Base-by-base conservation (phyloP, 2,797 vertebrate species). In the Pogoniulus pusillus region DNA sequence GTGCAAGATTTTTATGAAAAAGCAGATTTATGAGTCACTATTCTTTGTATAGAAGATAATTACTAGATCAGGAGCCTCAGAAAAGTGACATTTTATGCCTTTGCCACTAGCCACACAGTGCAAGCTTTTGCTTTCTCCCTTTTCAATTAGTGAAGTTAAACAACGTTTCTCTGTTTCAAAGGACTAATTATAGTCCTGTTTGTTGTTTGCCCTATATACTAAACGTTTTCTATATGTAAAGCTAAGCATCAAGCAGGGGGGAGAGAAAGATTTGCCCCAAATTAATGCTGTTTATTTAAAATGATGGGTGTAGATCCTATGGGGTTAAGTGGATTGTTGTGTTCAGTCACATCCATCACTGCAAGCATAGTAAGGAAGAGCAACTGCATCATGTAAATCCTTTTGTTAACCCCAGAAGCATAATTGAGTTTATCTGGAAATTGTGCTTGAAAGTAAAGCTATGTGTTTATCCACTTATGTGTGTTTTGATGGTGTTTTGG, bases 131-230 rank as follows among this genome's bases (percentile, higher is more conserved):
- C 51, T 84, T 91, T 64, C 47, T 95, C 16, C 90, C 68, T 89
- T 84, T 85, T 86, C 88, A 93, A 18, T 91, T 87, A 82, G 57
- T 82, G 84, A 77, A 87, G 58, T 90, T 89, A 93, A 96, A 85
- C 77, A 63, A 29, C 62, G 82, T 91, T 39, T 39, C 35, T 57
- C 5, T 5, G 19, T 93, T 69, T 24, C 29, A 93, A 94, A 92
- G 71, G 91, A 91, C 62, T 87, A 66, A 92, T 96, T 90, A 79
- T 86, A 32, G 29, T 85, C 8, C 10, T 53, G 35, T 82, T 35
- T 62, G 82, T 85, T 91, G 65, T 92, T 89, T 91, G 43, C 32
- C 32, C 51, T 82, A 18, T 58, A 43, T 7, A 15, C 41, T 79
- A 68, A 57, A 76, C 87, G 59, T 93, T 95, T 95, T 89, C 77